Evolutionary conservation across 2,888 invertebrate genomes (phyloP).

Genomic region (Monoplex corrugatus): DNA sequence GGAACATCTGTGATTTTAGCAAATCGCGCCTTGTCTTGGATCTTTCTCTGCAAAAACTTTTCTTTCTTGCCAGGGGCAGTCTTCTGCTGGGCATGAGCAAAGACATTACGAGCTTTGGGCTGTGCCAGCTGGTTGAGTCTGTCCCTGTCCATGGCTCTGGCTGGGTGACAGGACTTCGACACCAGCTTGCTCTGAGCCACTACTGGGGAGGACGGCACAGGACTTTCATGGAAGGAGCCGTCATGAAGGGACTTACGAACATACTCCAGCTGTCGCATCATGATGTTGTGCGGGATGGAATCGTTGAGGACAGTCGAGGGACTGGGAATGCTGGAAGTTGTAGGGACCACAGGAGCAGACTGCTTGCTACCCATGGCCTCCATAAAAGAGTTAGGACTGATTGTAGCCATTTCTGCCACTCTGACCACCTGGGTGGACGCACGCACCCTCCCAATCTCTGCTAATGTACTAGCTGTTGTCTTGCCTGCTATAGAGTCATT

Average conservation of each 20-base stretch:
- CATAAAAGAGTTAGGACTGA: slow-evolving; percentile 70
- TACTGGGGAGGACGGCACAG: neutral
- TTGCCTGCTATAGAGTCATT: slow-evolving; percentile 52
- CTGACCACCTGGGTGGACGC: neutral
- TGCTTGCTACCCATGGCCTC: slow-evolving; percentile 62
- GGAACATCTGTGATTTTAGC: slow-evolving; percentile 53
- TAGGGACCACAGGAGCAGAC: neutral
- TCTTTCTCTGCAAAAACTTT: slow-evolving; percentile 28
- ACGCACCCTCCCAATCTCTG: slow-evolving; percentile 14
- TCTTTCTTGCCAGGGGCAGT: slow-evolving; percentile 24
- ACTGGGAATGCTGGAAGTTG: slow-evolving; percentile 48
- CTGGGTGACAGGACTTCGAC: neutral
- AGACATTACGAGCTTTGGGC: slow-evolving; percentile 28
- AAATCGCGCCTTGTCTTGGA: slow-evolving; percentile 42
- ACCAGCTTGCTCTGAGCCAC: neutral
- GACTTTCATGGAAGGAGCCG: slow-evolving; percentile 18
- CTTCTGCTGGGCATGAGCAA: slow-evolving; percentile 6
- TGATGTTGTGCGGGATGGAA: slow-evolving; percentile 68
- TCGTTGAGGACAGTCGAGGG: slow-evolving; percentile 61
- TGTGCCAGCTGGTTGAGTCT: slow-evolving; percentile 28
- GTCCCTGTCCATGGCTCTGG: neutral
- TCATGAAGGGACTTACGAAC: slow-evolving; percentile 53
- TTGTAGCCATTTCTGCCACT: slow-evolving; percentile 36
- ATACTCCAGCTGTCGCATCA: slow-evolving; percentile 66
- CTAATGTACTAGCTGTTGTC: neutral